Conservation (phyloP, 2,113 vertebrate species). For the Plestiodon gilberti region DNA sequence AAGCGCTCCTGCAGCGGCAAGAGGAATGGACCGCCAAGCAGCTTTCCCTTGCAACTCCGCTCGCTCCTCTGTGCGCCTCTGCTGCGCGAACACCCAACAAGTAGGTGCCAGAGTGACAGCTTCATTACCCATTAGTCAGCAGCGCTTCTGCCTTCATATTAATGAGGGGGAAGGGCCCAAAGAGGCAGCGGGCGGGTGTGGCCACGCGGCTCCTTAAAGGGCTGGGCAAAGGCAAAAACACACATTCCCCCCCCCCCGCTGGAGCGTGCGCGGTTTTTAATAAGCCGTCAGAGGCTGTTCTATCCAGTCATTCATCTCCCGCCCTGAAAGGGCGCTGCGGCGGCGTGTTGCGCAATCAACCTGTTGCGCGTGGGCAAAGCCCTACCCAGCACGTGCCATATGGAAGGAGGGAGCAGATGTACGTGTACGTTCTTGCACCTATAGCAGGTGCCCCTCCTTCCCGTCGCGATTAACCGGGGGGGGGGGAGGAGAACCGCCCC, state of each 20-base stretch:
- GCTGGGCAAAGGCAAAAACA: conserved; percentile 19
- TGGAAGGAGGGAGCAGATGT: too few relatives aligned
- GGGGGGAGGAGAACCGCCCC: background rate
- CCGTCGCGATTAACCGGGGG: background rate
- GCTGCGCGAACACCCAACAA: conserved; percentile 61
- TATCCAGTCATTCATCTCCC: background rate
- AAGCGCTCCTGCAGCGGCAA: conserved; percentile 42
- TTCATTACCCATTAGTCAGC: conserved; percentile 69
- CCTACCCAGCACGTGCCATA: background rate
- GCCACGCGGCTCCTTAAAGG: conserved; percentile 59
- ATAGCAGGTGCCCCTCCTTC: too few relatives aligned
- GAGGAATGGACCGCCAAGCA: background rate
- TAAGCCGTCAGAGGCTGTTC: background rate
- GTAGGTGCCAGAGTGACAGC: conserved; percentile 75
- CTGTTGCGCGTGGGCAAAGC: conserved; percentile 10
- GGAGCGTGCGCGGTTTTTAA: conserved; percentile 2
- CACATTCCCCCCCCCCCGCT: too few relatives aligned
- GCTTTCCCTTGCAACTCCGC: conserved; percentile 35
- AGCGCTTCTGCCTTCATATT: conserved; percentile 70
- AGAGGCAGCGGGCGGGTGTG: conserved; percentile 54
- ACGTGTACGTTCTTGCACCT: too few relatives aligned
- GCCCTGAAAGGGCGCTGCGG: background rate
- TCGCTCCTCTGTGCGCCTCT: conserved; percentile 52
- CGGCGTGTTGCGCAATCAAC: conserved; percentile 1
- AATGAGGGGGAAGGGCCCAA: conserved; percentile 65